Base-by-base conservation (phyloP, 1,140 invertebrate genomes). In the Cydia amplana region DNA sequence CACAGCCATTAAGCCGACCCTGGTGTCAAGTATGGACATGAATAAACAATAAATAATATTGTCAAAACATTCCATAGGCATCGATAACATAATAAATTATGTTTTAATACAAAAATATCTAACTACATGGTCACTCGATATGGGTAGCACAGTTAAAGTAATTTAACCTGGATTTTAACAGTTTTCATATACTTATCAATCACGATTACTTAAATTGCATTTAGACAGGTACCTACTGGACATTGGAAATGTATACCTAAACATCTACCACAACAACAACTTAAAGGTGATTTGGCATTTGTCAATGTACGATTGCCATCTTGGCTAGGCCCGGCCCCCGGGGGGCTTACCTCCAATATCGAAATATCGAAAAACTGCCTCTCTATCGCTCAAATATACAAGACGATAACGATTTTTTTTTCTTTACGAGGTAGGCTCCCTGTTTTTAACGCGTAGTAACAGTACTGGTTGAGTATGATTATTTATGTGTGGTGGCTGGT, bases 11-110 rank as follows among this genome's bases (percentile, higher is more conserved):
- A 23, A 7, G 16, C 51, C n/a, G 51, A 16, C 55, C 0, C 55
- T 18, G 55, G 18, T 60, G 20, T 60, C 55, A 60, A 20, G 20
- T 23, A 23, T 23, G 2, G 55, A 60, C 4, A 60, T 55, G 16
- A 55, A 20, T 60, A 60, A 60, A 23, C 55, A 60, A 60, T 60
- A 60, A 55, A 23, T 60, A 23, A 60, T 60, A 23, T 60, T 60
- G 55, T 60, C 55, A 60, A 20, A 23, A 23, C 28, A 36, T 70
- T 36, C 65, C 65, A 70, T 70, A 40, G 9, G 32, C 65, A 36
- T 36, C 65, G 32, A 70, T 70, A 70, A 36, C 65, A 40, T 36
- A 36, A 70, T 70, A 70, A 70, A 70, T 70, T 40, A 70, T 70
- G 25, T 18, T 70, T 70, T 43, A 32, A 67, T 36, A 36, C 18